Percentiles rank a stretch among this genome's conserved stretches.
Conservation (phyloP, 2,888 invertebrate genomes). For the Limenitis camilla region DNA sequence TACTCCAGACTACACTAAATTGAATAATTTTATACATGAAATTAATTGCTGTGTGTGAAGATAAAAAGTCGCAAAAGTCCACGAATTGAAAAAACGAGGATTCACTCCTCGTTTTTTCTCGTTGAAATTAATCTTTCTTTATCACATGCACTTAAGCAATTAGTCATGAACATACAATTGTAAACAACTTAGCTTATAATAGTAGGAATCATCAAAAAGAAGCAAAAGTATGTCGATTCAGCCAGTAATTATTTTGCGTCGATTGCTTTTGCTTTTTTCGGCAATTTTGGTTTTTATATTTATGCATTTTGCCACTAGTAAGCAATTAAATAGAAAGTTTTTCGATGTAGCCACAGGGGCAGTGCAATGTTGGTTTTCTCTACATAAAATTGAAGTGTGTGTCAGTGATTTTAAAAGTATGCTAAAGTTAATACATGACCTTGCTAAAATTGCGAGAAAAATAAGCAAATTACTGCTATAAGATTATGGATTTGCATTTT, state of each 20-base stretch:
- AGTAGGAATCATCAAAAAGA: neutral
- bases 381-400: slow-evolving; percentile 2
- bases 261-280: neutral
- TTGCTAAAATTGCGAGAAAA: too few species aligned
- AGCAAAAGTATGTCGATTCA: too few species aligned
- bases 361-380: neutral
- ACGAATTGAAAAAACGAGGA: neutral
- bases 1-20: too few species aligned
- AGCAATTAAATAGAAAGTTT: slow-evolving; percentile 11
- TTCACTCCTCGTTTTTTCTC: too few species aligned
- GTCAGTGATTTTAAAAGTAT: neutral
- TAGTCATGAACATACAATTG: neutral
- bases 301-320: neutral
- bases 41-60: neutral
- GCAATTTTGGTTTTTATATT: neutral
- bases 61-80: neutral
- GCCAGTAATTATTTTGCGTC: neutral
- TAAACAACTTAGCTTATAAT: neutral
- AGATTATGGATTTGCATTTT: too few species aligned
- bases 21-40: neutral
- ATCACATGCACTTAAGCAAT: neutral
- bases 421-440: too few species aligned
- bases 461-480: too few species aligned
- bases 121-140: neutral
- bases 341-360: neutral